Conservation (phyloP, 2,888 invertebrate genomes). For the Drosophila kokeensis region DNA sequence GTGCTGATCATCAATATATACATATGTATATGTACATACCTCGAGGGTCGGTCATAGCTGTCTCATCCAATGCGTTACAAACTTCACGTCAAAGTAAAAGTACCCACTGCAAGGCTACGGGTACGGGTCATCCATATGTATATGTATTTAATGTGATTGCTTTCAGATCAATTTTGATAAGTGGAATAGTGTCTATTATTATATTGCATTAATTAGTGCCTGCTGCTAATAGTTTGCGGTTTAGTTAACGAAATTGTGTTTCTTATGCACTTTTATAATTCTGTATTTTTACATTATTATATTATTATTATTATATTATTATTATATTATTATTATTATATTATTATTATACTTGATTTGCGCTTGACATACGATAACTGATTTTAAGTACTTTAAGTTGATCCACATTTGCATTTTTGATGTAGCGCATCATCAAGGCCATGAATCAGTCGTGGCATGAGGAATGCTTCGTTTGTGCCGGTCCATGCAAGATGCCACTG, state of each 20-base stretch:
- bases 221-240: background rate
- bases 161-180: background rate
- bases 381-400: background rate
- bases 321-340: no score
- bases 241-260: background rate
- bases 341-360: background rate
- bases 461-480: constrained; percentile 94
- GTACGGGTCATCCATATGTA: no score
- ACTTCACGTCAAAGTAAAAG: background rate
- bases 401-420: background rate
- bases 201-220: background rate
- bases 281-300: no score
- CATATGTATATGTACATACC: background rate
- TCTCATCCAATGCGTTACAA: background rate
- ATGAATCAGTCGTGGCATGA: constrained; percentile 96
- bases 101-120: no score
- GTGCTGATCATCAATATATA: background rate
- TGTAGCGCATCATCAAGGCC: constrained; percentile 93
- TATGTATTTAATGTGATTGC: background rate
- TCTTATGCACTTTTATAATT: background rate
- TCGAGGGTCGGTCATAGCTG: background rate
- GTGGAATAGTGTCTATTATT: background rate
- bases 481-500: constrained; percentile 92
- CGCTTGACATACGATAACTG: background rate
- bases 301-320: no score